Evolutionary conservation across 1,140 invertebrate genomes (phyloP), one percentile per base, ranked within the genome.

Genomic region (Sarcophaga peregrina): DNA sequence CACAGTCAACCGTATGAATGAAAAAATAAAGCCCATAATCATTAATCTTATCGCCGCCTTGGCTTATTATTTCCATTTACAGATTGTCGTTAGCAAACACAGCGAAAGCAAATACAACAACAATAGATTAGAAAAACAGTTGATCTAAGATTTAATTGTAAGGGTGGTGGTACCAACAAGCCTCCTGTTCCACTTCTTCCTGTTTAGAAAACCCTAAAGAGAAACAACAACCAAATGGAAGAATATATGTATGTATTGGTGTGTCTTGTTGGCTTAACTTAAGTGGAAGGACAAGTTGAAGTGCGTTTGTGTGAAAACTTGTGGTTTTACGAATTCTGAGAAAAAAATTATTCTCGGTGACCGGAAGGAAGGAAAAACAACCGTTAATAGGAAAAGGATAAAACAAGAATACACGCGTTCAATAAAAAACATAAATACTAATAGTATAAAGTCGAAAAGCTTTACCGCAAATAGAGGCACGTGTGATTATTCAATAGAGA

Each of bases 1-100:
- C 50, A 52, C 50, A 52, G 52, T 7, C 15, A 13, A 58, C 7
- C 54, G 54, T n/a, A 58, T 58, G 54, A 58, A 58, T n/a, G 54
- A 68, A 68, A 68, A 68, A 20, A 8, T 52, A 78, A 78, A 86
- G 83, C 62, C 84, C 86, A 89, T 89, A 89, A 89, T 89, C 88
- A 89, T 90, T 90, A 90, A 90, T 90, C 88, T 90, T 89, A 90
- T 90, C 88, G 88, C 88, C 88, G 88, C 88, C 88, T 90, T 86
- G 87, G 88, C 87, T 88, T 89, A 89, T 89, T 89, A 89, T 89
- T 89, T 89, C 87, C 88, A 89, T 89, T 89, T 87, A 83, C 80
- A 45, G 50, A 78, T 78, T 78, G 75, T 78, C 75, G 75, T 78
- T 78, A 52, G 47, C 75, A 68, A 68, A 68, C 62, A 78, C 75